These are phyloP conservation scores for Dexiosoma caninum DNA, from an alignment of 2,888 invertebrate genomes.

Conservation along the genomic window DNA sequence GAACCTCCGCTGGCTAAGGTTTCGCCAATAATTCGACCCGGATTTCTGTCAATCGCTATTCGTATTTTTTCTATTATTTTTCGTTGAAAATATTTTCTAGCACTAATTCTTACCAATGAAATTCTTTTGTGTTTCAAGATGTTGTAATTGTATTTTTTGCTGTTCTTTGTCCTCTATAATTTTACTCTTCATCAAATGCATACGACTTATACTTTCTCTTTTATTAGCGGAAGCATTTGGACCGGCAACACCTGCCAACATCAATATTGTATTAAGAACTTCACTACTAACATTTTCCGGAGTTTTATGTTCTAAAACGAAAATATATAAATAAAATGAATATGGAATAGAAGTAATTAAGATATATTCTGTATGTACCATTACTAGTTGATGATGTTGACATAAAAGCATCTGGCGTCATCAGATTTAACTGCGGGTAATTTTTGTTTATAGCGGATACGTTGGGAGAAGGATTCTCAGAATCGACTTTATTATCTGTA, in stretches of 20 bases:
- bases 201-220: conserved; percentile 71
- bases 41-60: conserved; percentile 71
- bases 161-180: conserved; percentile 76
- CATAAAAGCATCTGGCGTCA: conserved; percentile 93
- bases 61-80: background rate
- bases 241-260: conserved; percentile 76
- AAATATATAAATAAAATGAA: background rate
- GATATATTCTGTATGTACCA: conserved; percentile 27
- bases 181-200: conserved; percentile 76
- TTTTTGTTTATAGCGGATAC: conserved; percentile 65
- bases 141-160: conserved; percentile 72
- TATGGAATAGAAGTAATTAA: background rate
- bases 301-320: conserved; percentile 68
- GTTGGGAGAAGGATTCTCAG: conserved; percentile 71
- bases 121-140: conserved; percentile 73
- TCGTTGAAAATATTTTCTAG: background rate
- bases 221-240: conserved; percentile 66
- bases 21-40: conserved; percentile 70
- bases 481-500: conserved; percentile 55
- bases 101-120: conserved; percentile 67
- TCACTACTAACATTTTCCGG: conserved; percentile 75
- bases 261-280: conserved; percentile 76
- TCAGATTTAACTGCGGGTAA: conserved; percentile 82
- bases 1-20: conserved; percentile 87
- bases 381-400: conserved; percentile 74